Conservation (phyloP, 2,113 vertebrate genomes). For the Sigmodon hispidus region DNA sequence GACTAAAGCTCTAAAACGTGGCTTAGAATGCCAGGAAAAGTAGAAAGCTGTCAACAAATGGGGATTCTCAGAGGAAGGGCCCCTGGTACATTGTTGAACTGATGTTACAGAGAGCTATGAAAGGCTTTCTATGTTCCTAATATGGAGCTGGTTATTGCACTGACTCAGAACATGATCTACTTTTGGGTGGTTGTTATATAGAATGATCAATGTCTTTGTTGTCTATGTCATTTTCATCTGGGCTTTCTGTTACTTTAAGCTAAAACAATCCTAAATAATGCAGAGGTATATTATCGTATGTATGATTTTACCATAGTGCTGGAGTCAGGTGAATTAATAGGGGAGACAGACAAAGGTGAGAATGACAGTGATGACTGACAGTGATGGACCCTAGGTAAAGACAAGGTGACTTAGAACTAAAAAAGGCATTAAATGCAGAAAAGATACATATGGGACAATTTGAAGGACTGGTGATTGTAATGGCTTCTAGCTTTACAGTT, state of each 20-base stretch:
- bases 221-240: background rate
- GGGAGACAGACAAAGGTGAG: background rate
- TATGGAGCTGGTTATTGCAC: background rate
- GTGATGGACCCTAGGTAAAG: background rate
- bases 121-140: background rate
- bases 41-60: background rate
- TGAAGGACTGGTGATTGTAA: background rate
- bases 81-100: too few species aligned
- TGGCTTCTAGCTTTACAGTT: background rate
- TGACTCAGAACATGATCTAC: background rate
- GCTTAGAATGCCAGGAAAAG: background rate
- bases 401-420: background rate
- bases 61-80: background rate
- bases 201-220: conserved; percentile 14
- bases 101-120: background rate
- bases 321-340: conserved; percentile 2
- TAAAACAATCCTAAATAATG: conserved; percentile 30
- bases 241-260: conserved; percentile 28
- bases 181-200: background rate
- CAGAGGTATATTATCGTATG: background rate
- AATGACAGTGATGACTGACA: background rate
- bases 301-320: background rate
- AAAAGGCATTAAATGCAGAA: background rate
- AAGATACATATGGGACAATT: background rate
- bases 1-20: background rate